phyloP scores from a whole-genome alignment of 2,797 vertebrate genomes.

The Chelidonichthys spinosus region DNA sequence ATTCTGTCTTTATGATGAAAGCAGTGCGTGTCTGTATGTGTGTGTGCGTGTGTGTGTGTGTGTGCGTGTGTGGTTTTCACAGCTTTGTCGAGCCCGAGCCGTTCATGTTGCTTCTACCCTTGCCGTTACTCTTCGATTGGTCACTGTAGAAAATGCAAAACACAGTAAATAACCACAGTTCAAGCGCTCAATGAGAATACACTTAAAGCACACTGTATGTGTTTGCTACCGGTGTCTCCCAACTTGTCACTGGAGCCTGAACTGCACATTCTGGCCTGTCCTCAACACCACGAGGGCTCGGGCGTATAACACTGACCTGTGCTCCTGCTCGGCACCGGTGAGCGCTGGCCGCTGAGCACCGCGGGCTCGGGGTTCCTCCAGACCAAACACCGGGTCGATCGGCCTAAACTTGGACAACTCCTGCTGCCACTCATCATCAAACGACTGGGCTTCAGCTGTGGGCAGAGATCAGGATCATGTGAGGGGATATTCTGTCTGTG shows the following conservation, averaged over 20 bases:
- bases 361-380: constrained; percentile 75
- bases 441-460: constrained; percentile 90
- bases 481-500: constrained; percentile 18
- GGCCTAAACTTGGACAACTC: constrained; percentile 86
- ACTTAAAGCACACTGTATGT: background rate
- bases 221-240: background rate
- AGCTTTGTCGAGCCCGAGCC: constrained; percentile 77
- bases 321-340: constrained; percentile 55
- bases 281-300: constrained; percentile 1
- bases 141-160: constrained; percentile 77
- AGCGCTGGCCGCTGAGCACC: constrained; percentile 74
- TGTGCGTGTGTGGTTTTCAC: constrained; percentile 58
- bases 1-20: constrained; percentile 12
- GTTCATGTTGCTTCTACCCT: constrained; percentile 73
- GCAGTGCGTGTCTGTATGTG: background rate
- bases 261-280: constrained; percentile 38
- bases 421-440: constrained; percentile 92
- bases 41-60: constrained; percentile 1
- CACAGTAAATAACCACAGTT: constrained; percentile 2
- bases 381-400: constrained; percentile 50
- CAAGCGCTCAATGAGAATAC: background rate
- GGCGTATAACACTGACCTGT: constrained; percentile 80
- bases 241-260: constrained; percentile 40
- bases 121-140: constrained; percentile 64
- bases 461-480: constrained; percentile 33